These are phyloP conservation scores for Tethya wilhelma DNA, from an alignment of 37 sponge, comb jelly and placozoan species.

Conservation along the genomic window DNA sequence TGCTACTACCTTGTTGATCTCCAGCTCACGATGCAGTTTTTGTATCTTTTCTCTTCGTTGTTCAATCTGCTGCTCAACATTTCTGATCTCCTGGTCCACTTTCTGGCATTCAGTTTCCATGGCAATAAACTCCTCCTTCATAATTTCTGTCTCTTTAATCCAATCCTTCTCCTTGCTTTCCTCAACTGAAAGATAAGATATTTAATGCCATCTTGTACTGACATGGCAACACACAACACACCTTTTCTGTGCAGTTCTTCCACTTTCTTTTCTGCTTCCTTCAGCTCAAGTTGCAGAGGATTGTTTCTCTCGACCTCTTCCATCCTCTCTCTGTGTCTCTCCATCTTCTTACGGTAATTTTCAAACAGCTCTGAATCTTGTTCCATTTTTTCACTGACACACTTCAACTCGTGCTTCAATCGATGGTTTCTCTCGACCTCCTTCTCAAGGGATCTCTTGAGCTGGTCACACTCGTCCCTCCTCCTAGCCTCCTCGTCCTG, in stretches of 20 bases:
- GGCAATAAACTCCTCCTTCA: no score
- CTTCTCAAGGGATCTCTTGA: not conserved
- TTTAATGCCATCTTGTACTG: no score
- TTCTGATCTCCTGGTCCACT: no score
- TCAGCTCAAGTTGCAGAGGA: constrained; percentile 16
- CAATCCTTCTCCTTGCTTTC: no score
- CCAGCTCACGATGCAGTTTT: no score
- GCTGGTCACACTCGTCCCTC: constrained; percentile 1
- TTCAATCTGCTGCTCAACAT: no score
- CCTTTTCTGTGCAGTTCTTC: not conserved
- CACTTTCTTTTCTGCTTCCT: constrained; percentile 2
- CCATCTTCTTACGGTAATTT: constrained; percentile 32
- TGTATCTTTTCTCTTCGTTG: no score
- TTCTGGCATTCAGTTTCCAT: no score
- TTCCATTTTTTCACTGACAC: not conserved
- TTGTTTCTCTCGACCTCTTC: constrained; percentile 9
- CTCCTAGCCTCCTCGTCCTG: constrained; percentile 3
- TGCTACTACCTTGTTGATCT: no score
- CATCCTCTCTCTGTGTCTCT: not conserved
- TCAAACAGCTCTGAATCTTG: not conserved
- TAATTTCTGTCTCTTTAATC: no score
- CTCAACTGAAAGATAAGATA: no score
- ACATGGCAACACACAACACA: not conserved
- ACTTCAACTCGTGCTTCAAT: constrained; percentile 8
- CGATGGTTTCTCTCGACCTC: not conserved